Conservation (phyloP, 2,888 invertebrate species). For the Mythimna vitellina region DNA sequence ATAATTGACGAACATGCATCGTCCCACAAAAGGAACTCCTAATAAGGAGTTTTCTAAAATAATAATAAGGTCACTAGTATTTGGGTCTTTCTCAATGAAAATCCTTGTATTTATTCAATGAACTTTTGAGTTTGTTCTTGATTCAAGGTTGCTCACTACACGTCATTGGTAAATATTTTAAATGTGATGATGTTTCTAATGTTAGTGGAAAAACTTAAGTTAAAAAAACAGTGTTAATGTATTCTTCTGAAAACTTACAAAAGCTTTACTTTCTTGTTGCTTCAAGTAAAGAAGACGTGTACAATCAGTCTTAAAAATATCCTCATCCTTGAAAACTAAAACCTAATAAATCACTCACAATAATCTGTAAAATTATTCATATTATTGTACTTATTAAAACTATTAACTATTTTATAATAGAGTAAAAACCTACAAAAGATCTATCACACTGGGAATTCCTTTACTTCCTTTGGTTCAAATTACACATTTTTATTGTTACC, state of each 20-base stretch:
- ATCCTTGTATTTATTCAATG: slow-evolving; percentile 27
- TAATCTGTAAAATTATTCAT: background rate
- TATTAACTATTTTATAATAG: slow-evolving; percentile 23
- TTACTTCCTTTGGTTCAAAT: slow-evolving; percentile 57
- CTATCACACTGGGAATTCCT: slow-evolving; percentile 64
- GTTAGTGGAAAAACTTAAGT: slow-evolving; percentile 9
- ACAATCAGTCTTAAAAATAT: slow-evolving; percentile 69
- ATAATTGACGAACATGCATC: background rate
- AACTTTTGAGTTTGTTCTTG: slow-evolving; percentile 11
- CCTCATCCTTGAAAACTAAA: slow-evolving; percentile 51
- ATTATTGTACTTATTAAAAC: slow-evolving; percentile 14
- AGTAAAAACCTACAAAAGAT: slow-evolving; percentile 28
- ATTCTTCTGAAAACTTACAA: background rate
- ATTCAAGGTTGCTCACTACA: background rate
- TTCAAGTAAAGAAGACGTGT: slow-evolving; percentile 43
- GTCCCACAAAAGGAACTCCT: background rate
- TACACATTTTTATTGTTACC: slow-evolving; percentile 19
- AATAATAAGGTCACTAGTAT: slow-evolving; percentile 25
- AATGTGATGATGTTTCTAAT: slow-evolving; percentile 22
- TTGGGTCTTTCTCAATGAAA: slow-evolving; percentile 38
- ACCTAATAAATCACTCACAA: slow-evolving; percentile 6
- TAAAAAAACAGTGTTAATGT: background rate
- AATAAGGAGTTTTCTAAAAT: slow-evolving; percentile 8
- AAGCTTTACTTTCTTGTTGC: background rate
- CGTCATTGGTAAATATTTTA: slow-evolving; percentile 1